Base-by-base conservation (phyloP, 2,797 vertebrate genomes). In the Caiman crocodilus region DNA sequence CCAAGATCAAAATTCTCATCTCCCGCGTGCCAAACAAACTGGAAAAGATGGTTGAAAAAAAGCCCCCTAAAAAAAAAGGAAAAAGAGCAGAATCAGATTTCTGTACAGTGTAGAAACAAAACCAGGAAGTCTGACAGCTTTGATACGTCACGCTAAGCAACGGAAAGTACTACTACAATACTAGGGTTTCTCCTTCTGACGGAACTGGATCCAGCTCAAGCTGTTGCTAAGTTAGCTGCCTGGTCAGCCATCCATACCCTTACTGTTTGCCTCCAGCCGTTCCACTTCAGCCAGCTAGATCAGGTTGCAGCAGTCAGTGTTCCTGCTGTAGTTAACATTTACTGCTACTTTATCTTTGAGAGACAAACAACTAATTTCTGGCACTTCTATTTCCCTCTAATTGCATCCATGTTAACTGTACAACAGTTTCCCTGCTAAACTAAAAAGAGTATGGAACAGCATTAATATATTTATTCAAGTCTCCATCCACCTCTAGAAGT, bases 1-100 rank as follows among this genome's bases (percentile, higher is more conserved):
- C 99, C 96, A 99, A 97, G 96, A 99, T 99, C 91, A 99, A 98
- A 97, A 99, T 99, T 95, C 99, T 99, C 99, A 99, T 99, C 97
- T 99, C 99, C 83, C 99, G 98, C 84, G 98, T 99, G 96, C 99
- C 99, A 97, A 99, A 99, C 79, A 99, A 98, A 95, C 99, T 99
- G 16, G 98, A 99, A 97, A 99, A 99, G 84, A 99, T 98, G 96
- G 98, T 99, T 91, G 99, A 99, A 97, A 99, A 99, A 97, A 99
- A 99, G 83, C 98, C 98, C 97, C 99, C 99, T 99, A 59, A 73
- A 91, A 94, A 93, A 78, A 94, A 85, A 73, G 87, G 90, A 64
- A 64, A 57, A 1, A 93, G 79, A 77, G 84, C 4, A 85, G 57
- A 87, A 86, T 59, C 74, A 32, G 9, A 85, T 80, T 79, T 90